These are phyloP conservation scores for Athrips mouffetella DNA, from an alignment of 2,888 invertebrate species.

Conservation along the genomic window DNA sequence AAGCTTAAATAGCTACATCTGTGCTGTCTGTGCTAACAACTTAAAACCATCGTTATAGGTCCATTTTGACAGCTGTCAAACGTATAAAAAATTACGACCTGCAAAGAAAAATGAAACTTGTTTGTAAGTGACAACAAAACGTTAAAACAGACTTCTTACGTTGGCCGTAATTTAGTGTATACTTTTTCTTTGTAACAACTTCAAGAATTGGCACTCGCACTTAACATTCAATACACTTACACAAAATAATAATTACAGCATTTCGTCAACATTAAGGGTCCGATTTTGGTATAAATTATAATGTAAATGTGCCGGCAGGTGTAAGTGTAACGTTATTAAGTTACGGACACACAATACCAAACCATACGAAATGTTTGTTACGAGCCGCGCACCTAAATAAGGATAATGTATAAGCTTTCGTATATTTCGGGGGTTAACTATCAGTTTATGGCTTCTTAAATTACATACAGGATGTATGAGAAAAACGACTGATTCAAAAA, in stretches of 20 bases:
- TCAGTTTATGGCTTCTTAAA: constrained; percentile 7
- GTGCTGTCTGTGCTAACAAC: no score
- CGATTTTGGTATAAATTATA: constrained; percentile 65
- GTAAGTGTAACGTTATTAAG: constrained; percentile 54
- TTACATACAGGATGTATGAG: constrained; percentile 8
- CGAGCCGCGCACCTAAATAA: constrained; percentile 49
- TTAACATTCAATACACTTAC: constrained; percentile 74
- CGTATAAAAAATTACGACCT: no score
- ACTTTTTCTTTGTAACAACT: background rate
- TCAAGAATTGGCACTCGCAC: constrained; percentile 12
- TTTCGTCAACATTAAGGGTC: constrained; percentile 62
- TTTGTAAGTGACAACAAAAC: no score
- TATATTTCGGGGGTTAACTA: constrained; percentile 26
- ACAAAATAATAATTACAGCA: constrained; percentile 72
- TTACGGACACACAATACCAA: constrained; percentile 57
- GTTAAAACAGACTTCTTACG: no score
- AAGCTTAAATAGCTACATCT: no score
- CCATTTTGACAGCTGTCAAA: no score
- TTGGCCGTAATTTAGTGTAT: no score
- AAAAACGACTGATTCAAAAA: background rate
- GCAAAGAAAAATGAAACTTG: no score
- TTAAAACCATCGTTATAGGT: no score
- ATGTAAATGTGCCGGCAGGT: constrained; percentile 61
- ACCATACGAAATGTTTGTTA: constrained; percentile 42
- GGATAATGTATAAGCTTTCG: constrained; percentile 34